phyloP scores from a whole-genome alignment of 1,140 invertebrate genomes.

The Drosophila lini region DNA sequence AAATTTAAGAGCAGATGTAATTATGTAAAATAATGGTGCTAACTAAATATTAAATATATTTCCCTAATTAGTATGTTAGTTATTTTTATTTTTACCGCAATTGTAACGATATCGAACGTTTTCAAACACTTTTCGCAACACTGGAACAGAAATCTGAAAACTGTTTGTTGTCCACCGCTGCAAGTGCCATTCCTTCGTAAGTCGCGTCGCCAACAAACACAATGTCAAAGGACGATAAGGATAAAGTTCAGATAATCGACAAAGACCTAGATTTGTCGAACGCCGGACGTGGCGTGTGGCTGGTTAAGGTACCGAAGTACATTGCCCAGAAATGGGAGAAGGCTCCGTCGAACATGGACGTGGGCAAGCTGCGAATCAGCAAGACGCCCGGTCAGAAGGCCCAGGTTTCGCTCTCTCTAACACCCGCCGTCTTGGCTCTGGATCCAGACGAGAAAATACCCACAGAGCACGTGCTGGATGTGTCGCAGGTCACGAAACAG shows the following conservation, averaged over 20 bases:
- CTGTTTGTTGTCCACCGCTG: slow-evolving; percentile 2
- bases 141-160: slow-evolving; percentile 9
- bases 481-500: slow-evolving; percentile 94
- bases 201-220: slow-evolving; percentile 4
- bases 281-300: slow-evolving; percentile 95
- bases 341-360: slow-evolving; percentile 89
- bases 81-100: not conserved
- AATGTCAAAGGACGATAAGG: slow-evolving; percentile 83
- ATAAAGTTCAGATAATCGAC: slow-evolving; percentile 85
- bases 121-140: not conserved
- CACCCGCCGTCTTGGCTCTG: slow-evolving; percentile 84
- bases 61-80: not conserved
- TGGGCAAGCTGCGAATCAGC: slow-evolving; percentile 86
- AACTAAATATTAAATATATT: too few relatives aligned
- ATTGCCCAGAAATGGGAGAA: slow-evolving; percentile 93
- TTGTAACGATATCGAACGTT: not conserved
- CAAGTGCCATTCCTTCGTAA: not conserved
- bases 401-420: slow-evolving; percentile 86
- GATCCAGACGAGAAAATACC: slow-evolving; percentile 83
- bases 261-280: slow-evolving; percentile 94
- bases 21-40: too few relatives aligned
- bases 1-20: too few relatives aligned
- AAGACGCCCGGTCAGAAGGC: slow-evolving; percentile 86
- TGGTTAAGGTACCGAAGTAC: slow-evolving; percentile 99
- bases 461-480: slow-evolving; percentile 93